Percentiles rank a stretch among this genome's conserved stretches.
Evolutionary conservation across 1,140 invertebrate species (phyloP).

Genomic region (Idris sp.): DNA sequence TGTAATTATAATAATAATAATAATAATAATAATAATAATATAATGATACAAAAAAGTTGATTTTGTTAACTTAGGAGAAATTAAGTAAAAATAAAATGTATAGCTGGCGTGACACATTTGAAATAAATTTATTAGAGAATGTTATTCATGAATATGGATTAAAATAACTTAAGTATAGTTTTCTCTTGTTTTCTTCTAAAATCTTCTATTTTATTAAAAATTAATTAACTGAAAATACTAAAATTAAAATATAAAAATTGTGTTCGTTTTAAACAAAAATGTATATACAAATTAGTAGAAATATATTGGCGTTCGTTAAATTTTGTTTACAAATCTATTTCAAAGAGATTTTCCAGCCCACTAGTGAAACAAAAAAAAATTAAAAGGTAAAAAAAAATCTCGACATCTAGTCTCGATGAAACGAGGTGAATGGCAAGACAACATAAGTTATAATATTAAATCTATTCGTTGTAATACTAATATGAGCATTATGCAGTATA

Average conservation of each 20-base stretch:
- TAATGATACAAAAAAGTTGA: slow-evolving; percentile 23
- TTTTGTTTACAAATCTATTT: slow-evolving; percentile 27
- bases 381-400: too few species aligned
- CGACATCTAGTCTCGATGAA: slow-evolving; percentile 29
- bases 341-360: slow-evolving; percentile 10
- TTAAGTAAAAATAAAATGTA: slow-evolving; percentile 23
- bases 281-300: background rate
- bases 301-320: background rate
- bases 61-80: slow-evolving; percentile 20
- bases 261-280: background rate
- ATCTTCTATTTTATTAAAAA: too few species aligned
- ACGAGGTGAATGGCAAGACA: slow-evolving; percentile 58
- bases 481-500: slow-evolving; percentile 77
- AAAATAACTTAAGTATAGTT: slow-evolving; percentile 3
- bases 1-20: too few species aligned
- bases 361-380: slow-evolving; percentile 17
- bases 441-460: slow-evolving; percentile 68
- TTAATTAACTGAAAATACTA: background rate
- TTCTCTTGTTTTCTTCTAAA: too few species aligned
- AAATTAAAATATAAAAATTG: too few species aligned
- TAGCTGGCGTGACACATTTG: slow-evolving; percentile 19
- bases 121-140: slow-evolving; percentile 15
- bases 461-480: slow-evolving; percentile 77
- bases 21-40: slow-evolving; percentile 22
- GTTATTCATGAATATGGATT: background rate